A percentile compares a stretch with the other conserved stretches of the same genome.
Conservation (phyloP, 2,797 vertebrate genomes). For the Myripristis jacobus region DNA sequence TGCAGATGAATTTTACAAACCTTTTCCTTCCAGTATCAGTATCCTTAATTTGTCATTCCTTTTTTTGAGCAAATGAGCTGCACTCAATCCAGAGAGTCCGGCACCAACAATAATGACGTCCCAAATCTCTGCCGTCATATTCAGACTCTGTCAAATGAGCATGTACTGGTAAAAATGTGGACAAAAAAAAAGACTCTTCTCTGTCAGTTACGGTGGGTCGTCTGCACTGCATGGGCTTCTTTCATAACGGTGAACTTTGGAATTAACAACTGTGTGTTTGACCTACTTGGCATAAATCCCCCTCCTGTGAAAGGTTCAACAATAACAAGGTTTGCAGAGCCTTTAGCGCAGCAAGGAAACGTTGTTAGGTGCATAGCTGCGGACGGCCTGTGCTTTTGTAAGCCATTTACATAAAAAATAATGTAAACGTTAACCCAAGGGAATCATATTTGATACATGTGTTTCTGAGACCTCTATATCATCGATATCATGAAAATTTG, state of each 20-base stretch:
- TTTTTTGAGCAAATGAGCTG: constrained; percentile 74
- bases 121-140: constrained; percentile 76
- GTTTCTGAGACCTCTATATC: no score
- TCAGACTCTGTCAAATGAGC: constrained; percentile 15
- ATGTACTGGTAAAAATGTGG: not conserved
- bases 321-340: not conserved
- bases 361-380: no score
- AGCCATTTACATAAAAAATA: no score
- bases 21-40: constrained; percentile 82
- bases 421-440: no score
- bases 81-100: constrained; percentile 81
- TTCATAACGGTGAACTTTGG: constrained; percentile 66
- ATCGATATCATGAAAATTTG: no score
- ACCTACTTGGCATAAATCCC: constrained; percentile 48
- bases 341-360: not conserved
- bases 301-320: constrained; percentile 16
- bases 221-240: constrained; percentile 25
- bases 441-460: no score
- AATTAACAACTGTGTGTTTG: constrained; percentile 44
- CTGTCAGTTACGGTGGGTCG: constrained; percentile 27
- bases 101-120: constrained; percentile 83
- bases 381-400: no score
- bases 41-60: constrained; percentile 67
- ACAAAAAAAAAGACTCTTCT: constrained; percentile 19
- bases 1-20: constrained; percentile 53